A percentile compares a stretch with the other conserved stretches of the same genome.
phyloP scores from a whole-genome alignment of 1,140 invertebrate genomes.

The Lamellibrachia luymesi region DNA sequence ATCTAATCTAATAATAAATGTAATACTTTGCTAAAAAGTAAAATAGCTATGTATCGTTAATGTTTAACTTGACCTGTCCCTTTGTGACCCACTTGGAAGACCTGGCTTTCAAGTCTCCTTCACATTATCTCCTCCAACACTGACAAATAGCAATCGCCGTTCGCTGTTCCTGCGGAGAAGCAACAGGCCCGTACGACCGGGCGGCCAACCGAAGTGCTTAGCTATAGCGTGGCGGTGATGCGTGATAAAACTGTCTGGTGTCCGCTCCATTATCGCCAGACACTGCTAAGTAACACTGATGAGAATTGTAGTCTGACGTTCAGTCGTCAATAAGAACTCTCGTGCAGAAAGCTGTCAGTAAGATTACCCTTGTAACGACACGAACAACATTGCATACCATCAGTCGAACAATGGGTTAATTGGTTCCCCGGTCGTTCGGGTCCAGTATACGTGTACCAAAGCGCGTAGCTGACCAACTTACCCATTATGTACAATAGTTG shows the following conservation, averaged over 20 bases:
- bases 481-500: neutral
- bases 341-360: neutral
- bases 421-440: neutral
- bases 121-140: neutral
- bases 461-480: neutral
- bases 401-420: neutral
- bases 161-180: neutral
- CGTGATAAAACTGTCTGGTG: neutral
- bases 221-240: neutral
- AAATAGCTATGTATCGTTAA: neutral
- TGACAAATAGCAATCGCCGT: neutral
- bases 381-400: neutral
- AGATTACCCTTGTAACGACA: neutral
- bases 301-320: neutral
- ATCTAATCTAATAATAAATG: no score
- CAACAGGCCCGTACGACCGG: no score
- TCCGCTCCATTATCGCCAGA: neutral
- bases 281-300: neutral
- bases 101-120: neutral
- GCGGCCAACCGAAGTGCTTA: neutral
- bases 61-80: neutral
- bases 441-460: neutral
- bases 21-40: no score
- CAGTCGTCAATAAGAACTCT: neutral
- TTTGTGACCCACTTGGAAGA: neutral